Evolutionary conservation across 2,797 vertebrate species (phyloP), one percentile per base, ranked within the genome.

Genomic region (Enteromius fasciolatus): DNA sequence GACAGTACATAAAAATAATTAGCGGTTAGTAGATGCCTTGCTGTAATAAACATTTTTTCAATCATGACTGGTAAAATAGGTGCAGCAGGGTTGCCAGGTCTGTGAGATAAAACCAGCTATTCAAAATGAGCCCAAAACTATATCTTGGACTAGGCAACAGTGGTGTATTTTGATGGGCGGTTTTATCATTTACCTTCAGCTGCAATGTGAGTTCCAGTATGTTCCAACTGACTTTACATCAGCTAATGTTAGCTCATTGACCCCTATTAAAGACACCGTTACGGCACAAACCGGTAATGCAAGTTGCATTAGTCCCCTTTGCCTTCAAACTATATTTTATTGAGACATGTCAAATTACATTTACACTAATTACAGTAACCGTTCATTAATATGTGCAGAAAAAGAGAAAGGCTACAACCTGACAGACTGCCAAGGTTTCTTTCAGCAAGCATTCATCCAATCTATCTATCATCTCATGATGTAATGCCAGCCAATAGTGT

Each of bases 401-500:
- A 50, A 67, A 69, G 44, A 39, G 57, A 64, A 82, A 84, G 66
- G 44, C 76, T 41, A 44, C 17, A 73, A 31, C 63, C 76, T 76
- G 57, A 76, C 68, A 69, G 36, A 80, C 44, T 59, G 39, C 74
- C 74, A 52, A 86, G 82, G 74, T 23, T 48, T 64, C 46, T 57
- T 86, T 67, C 63, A 76, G 69, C 25, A 17, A 83, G 83, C 52
- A 83, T 83, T 76, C 72, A 68, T 87, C 64, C 64, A 39, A 84
- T 84, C 77, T 52, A 48, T 44, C 48, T 68, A 70, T 67, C 83
- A 83, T 67, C 57, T 68, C 48, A 54, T 84, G 75, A 81, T 28
- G 52, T 68, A 66, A 84, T 48, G 41, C 72, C 80, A 79, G 72
- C 48, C 68, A 70, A 48, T 81, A 75, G 41, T 46, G 72, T 31